These are phyloP conservation scores for Pogonus chalceus DNA, from an alignment of 1,140 invertebrate species.

Conservation along the genomic window DNA sequence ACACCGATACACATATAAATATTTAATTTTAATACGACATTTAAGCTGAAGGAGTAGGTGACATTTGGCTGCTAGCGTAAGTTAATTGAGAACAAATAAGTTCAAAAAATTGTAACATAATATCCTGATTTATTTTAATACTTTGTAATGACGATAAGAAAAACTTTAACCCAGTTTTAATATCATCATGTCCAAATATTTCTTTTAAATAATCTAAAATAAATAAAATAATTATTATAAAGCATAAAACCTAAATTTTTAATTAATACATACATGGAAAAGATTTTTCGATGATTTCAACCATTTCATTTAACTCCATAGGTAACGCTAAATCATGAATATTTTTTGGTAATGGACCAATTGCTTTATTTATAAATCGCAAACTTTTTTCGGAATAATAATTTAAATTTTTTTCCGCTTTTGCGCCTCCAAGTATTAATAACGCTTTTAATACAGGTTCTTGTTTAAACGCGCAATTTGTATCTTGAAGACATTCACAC, in stretches of 20 bases:
- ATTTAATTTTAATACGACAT: background rate
- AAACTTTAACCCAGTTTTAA: constrained; percentile 20
- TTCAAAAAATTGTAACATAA: constrained; percentile 30
- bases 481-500: constrained; percentile 29
- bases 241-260: background rate
- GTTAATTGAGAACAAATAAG: constrained; percentile 25
- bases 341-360: constrained; percentile 14
- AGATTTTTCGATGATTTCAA: background rate
- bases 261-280: constrained; percentile 13
- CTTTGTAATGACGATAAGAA: constrained; percentile 29
- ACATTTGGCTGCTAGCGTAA: constrained; percentile 20
- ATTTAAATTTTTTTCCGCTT: constrained; percentile 22
- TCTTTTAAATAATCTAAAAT: constrained; percentile 22
- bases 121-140: constrained; percentile 29
- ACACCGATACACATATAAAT: background rate
- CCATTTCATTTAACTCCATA: constrained; percentile 9
- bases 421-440: constrained; percentile 24
- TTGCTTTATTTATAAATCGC: constrained; percentile 9
- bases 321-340: background rate
- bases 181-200: constrained; percentile 18
- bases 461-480: constrained; percentile 22
- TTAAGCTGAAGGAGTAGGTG: constrained; percentile 6
- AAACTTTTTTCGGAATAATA: constrained; percentile 1
- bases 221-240: constrained; percentile 7
- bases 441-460: constrained; percentile 30